Evolutionary conservation across 2,113 vertebrate genomes (phyloP).

Genomic region (Sturnira hondurensis): DNA sequence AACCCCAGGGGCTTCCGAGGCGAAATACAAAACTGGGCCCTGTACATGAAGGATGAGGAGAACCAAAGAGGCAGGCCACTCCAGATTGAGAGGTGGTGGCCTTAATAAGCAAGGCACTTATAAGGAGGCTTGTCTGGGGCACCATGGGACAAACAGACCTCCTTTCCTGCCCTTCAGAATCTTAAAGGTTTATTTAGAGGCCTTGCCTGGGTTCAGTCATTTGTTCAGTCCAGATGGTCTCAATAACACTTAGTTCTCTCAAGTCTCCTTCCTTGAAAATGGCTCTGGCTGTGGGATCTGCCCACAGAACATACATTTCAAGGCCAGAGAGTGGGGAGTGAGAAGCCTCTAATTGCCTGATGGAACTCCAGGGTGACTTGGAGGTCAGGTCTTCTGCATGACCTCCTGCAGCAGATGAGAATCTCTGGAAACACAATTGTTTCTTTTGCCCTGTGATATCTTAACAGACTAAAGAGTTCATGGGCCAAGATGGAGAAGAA

Average conservation of each 20-base stretch:
- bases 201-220: background rate
- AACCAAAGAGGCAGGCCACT: background rate
- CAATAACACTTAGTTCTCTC: background rate
- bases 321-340: too few relatives aligned
- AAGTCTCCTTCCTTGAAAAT: background rate
- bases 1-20: background rate
- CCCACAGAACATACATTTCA: background rate
- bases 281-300: background rate
- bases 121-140: background rate
- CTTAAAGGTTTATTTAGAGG: background rate
- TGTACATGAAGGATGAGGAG: too few relatives aligned
- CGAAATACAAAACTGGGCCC: background rate
- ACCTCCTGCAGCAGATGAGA: background rate
- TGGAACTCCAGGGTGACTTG: too few relatives aligned
- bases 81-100: background rate
- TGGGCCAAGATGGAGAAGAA: background rate
- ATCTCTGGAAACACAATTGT: background rate
- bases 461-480: background rate
- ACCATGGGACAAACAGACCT: background rate
- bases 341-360: background rate
- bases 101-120: background rate
- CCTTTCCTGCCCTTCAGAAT: background rate
- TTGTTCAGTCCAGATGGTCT: background rate
- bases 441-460: background rate
- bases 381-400: accelerated